Evolutionary conservation across 2,888 invertebrate genomes (phyloP), one percentile per base, ranked within the genome.

Genomic region (Rosalia funebris): DNA sequence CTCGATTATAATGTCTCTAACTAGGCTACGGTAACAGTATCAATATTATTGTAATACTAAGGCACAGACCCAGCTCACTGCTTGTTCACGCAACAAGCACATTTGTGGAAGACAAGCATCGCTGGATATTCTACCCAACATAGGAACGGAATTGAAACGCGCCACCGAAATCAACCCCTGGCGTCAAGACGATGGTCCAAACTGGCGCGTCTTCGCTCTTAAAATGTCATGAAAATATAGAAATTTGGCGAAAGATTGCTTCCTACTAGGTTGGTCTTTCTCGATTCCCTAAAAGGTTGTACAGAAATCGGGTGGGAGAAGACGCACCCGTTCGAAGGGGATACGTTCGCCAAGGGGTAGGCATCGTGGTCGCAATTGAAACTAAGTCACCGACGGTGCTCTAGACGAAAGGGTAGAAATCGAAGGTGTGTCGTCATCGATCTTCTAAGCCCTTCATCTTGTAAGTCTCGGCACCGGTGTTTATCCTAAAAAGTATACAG

Each of bases 11-110:
- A 73, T 67, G 72, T 75, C 68, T 75, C 76, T 78, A 77, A 76
- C 75, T 75, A 74, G 71, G 71, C 79, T 80, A 79, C 73, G 70
- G 71, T 80, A 80, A 79, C 78, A 80, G 76, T 79, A 77, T 80
- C 74, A 80, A 79, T 80, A 81, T 82, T 82, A 82, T 82, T 82
- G 81, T 81, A 80, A 81, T 81, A 81, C 81, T 82, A 82, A 82
- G 82, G 82, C 82, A 82, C 82, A 79, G 79, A 81, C 79, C 81
- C 81, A 82, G 81, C 81, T 81, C 79, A 79, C 77, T 80, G 81
- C 81, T 81, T 79, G 78, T 79, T 74, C 68, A 75, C 76, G 75
- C 71, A 70, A 77, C 76, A 80, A 80, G 79, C 80, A 75, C 76
- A 71, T 68, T 76, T 73, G 79, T 80, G 81, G 81, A 81, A 81